Percentiles rank a stretch among this genome's conserved stretches.
These are phyloP conservation scores for Stictonetta naevosa DNA, from an alignment of 2,113 vertebrate species.

Conservation along the genomic window DNA sequence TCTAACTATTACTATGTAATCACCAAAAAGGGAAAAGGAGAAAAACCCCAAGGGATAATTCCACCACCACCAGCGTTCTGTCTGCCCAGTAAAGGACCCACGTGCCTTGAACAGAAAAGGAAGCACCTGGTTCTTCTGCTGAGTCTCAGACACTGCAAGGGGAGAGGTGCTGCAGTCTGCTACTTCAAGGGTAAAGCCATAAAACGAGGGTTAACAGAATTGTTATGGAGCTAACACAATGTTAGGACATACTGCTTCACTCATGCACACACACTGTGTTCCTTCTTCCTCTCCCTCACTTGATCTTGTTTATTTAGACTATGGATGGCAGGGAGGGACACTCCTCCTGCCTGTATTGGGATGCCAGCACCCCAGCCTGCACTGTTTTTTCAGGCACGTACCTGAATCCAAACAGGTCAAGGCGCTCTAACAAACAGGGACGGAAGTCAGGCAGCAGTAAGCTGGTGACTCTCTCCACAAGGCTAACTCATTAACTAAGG, in stretches of 20 bases:
- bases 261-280: accelerated
- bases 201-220: background rate
- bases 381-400: background rate
- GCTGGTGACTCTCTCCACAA: background rate
- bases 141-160: background rate
- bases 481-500: background rate
- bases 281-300: background rate
- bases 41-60: background rate
- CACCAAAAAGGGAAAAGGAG: background rate
- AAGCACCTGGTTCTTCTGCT: background rate
- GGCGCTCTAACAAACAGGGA: background rate
- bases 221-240: background rate
- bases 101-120: background rate
- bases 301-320: background rate
- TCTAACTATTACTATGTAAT: background rate
- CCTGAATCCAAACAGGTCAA: background rate
- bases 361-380: background rate
- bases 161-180: background rate
- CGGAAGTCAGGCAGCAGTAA: background rate
- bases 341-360: background rate
- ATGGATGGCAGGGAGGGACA: background rate
- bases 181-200: conserved; percentile 1
- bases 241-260: background rate
- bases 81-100: background rate
- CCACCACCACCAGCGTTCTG: accelerated